A percentile compares a stretch with the other conserved stretches of the same genome.
These are phyloP conservation scores for Rapana venosa DNA, from an alignment of 2,888 invertebrate genomes.

Conservation along the genomic window DNA sequence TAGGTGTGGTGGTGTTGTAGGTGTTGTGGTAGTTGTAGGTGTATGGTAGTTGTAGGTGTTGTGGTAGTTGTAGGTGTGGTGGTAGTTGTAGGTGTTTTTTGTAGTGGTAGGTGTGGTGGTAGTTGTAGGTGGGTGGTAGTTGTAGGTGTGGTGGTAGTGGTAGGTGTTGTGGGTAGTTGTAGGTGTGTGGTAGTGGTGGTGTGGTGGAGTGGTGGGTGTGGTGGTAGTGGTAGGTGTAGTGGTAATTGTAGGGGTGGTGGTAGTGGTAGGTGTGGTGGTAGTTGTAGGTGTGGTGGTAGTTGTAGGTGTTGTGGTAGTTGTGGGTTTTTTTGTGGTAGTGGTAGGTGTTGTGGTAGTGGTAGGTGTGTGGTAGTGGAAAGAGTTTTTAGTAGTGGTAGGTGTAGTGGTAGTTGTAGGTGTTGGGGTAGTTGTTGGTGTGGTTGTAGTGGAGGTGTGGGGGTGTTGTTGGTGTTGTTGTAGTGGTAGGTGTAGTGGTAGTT, in stretches of 20 bases:
- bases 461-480: not conserved
- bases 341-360: not conserved
- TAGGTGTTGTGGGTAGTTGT: not conserved
- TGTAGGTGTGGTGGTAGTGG: not conserved
- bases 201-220: not conserved
- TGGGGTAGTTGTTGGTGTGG: not conserved
- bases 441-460: not conserved
- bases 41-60: not conserved
- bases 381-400: not conserved
- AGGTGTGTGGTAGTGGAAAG: not conserved
- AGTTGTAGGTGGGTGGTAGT: not conserved
- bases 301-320: not conserved
- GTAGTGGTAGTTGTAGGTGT: not conserved
- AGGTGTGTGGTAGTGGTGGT: not conserved
- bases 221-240: conserved; percentile 4
- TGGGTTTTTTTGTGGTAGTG: not conserved
- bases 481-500: not conserved
- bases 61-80: not conserved
- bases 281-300: not conserved
- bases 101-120: not conserved
- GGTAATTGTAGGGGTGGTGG: not conserved
- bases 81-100: not conserved
- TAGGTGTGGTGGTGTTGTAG: not conserved
- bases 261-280: not conserved
- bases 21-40: not conserved